phyloP scores from a whole-genome alignment of 2,797 vertebrate species.

The Petrocephalus sullivani region DNA sequence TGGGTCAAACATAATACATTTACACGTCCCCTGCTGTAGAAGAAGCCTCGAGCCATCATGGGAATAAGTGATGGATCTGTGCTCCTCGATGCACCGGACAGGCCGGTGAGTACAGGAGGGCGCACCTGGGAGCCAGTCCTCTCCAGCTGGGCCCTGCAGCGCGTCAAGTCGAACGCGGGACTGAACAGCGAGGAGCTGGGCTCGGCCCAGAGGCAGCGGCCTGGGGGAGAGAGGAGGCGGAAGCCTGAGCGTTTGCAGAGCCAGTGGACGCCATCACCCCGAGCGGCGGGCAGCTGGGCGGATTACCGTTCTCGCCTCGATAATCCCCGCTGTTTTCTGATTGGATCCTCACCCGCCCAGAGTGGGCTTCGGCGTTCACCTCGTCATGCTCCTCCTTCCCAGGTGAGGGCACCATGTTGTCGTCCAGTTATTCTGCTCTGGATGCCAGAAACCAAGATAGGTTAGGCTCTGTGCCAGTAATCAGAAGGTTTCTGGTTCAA shows the following conservation, averaged over 20 bases:
- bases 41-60: background rate
- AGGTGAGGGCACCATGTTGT: conserved; percentile 13
- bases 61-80: background rate
- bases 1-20: background rate
- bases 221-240: conserved; percentile 34
- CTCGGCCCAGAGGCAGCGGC: conserved; percentile 56
- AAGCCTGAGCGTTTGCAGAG: background rate
- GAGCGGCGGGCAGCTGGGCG: background rate
- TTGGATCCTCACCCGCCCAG: conserved; percentile 26
- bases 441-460: background rate
- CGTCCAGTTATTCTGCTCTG: conserved; percentile 37
- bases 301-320: conserved; percentile 56
- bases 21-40: background rate
- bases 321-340: conserved; percentile 24
- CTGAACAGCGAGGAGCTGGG: conserved; percentile 45
- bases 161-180: conserved; percentile 57
- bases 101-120: background rate
- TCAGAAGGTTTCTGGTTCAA: too few relatives aligned
- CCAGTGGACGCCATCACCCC: background rate
- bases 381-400: conserved; percentile 40
- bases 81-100: background rate
- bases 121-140: conserved; percentile 57
- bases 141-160: conserved; percentile 53
- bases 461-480: too few relatives aligned
- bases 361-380: conserved; percentile 25